Conservation (phyloP, 2,113 vertebrate genomes). For the Cryptotis parvus region DNA sequence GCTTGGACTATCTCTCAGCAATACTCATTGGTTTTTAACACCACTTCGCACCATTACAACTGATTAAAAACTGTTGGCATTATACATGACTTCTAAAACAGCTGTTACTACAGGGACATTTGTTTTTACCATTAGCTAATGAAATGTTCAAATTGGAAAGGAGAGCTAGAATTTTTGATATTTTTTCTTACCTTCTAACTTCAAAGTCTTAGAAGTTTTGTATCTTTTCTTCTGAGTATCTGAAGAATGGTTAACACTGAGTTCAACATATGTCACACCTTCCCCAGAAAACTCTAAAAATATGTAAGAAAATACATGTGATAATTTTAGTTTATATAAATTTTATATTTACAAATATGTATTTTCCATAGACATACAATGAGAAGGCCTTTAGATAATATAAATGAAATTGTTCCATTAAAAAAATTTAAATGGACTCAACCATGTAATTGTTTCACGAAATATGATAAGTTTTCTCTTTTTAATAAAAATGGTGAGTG, state of each 20-base stretch:
- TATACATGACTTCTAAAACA: background rate
- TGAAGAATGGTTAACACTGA: background rate
- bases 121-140: background rate
- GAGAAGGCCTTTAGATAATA: background rate
- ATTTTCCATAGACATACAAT: background rate
- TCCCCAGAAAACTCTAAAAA: slow-evolving; percentile 56
- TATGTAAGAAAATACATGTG: background rate
- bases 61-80: background rate
- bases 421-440: background rate
- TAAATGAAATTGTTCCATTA: background rate
- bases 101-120: background rate
- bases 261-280: background rate
- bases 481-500: background rate
- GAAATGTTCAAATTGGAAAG: slow-evolving; percentile 20
- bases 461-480: background rate
- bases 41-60: background rate
- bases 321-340: background rate
- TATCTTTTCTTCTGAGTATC: background rate
- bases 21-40: background rate
- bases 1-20: too few relatives aligned
- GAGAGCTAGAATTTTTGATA: background rate
- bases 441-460: background rate
- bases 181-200: slow-evolving; percentile 50
- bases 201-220: slow-evolving; percentile 6
- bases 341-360: background rate